Percentiles rank a stretch among this genome's conserved stretches.
Evolutionary conservation across 1,140 invertebrate species (phyloP).

Genomic region (Anastatus disparis): DNA sequence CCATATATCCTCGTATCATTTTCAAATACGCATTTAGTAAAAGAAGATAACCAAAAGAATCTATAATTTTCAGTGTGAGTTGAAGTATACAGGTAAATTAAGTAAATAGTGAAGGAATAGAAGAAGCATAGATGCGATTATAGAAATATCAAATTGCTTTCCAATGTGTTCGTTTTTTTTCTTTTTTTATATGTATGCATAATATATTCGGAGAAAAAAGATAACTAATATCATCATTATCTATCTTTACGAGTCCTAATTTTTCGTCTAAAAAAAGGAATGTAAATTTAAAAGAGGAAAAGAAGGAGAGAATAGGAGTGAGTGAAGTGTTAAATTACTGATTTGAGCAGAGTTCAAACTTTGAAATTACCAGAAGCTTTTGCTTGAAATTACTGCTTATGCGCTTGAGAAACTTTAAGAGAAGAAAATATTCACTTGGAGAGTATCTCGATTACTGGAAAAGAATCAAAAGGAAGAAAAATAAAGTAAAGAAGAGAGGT

Average conservation of each 20-base stretch:
- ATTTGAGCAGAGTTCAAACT: slow-evolving; percentile 13
- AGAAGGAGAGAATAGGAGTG: too few species aligned
- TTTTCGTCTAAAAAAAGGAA: background rate
- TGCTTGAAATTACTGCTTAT: slow-evolving; percentile 23
- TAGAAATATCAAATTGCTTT: slow-evolving; percentile 6
- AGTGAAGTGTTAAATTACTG: too few species aligned
- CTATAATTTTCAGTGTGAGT: background rate
- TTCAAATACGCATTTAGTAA: too few species aligned
- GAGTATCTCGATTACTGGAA: background rate
- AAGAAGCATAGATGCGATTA: background rate
- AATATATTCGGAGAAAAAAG: too few species aligned
- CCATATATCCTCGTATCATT: too few species aligned
- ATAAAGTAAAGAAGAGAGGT: background rate
- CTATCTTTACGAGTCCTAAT: too few species aligned
- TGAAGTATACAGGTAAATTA: background rate
- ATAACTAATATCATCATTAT: too few species aligned
- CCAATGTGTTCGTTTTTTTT: background rate
- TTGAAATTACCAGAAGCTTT: slow-evolving; percentile 22
- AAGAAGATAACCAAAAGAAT: too few species aligned
- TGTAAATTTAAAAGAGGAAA: background rate
- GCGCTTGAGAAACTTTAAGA: slow-evolving; percentile 6
- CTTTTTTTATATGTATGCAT: background rate
- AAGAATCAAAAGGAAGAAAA: background rate
- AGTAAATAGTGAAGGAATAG: background rate
- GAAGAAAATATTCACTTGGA: slow-evolving; percentile 2